Evolutionary conservation across 2,888 invertebrate genomes (phyloP).

Genomic region (Caradrina clavipalpis): DNA sequence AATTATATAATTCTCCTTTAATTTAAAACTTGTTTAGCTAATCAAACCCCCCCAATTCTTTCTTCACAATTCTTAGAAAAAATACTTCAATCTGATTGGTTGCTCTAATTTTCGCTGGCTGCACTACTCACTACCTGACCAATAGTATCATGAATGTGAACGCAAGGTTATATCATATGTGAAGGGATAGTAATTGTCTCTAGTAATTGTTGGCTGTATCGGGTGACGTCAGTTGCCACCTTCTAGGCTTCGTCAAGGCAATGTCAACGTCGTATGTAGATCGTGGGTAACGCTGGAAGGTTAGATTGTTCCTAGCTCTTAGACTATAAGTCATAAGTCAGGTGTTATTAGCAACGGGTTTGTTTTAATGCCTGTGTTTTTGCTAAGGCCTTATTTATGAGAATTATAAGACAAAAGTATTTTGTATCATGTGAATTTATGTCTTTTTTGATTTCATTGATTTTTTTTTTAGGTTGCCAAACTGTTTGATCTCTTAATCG

Average conservation of each 20-base stretch:
- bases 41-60: slow-evolving; percentile 29
- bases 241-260: slow-evolving; percentile 53
- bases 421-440: too few species aligned
- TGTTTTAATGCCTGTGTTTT: slow-evolving; percentile 5
- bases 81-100: slow-evolving; percentile 48
- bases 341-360: slow-evolving; percentile 24
- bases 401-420: too few species aligned
- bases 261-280: slow-evolving; percentile 58
- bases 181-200: slow-evolving; percentile 62
- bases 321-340: slow-evolving; percentile 46
- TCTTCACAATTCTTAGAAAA: slow-evolving; percentile 26
- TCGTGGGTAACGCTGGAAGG: slow-evolving; percentile 50
- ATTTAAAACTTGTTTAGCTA: background rate
- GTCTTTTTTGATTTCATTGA: too few species aligned
- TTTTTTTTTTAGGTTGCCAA: too few species aligned
- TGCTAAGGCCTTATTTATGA: background rate
- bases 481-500: too few species aligned
- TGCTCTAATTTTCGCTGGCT: background rate
- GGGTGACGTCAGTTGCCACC: slow-evolving; percentile 51
- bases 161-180: slow-evolving; percentile 60
- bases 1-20: background rate
- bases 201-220: slow-evolving; percentile 48
- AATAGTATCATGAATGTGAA: slow-evolving; percentile 53
- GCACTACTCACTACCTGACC: slow-evolving; percentile 43
- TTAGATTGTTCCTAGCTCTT: slow-evolving; percentile 39